Percentiles rank a stretch among this genome's conserved stretches.
phyloP scores from a whole-genome alignment of 53 echinoderm and acorn worm genomes.

The Echinometra lucunter region DNA sequence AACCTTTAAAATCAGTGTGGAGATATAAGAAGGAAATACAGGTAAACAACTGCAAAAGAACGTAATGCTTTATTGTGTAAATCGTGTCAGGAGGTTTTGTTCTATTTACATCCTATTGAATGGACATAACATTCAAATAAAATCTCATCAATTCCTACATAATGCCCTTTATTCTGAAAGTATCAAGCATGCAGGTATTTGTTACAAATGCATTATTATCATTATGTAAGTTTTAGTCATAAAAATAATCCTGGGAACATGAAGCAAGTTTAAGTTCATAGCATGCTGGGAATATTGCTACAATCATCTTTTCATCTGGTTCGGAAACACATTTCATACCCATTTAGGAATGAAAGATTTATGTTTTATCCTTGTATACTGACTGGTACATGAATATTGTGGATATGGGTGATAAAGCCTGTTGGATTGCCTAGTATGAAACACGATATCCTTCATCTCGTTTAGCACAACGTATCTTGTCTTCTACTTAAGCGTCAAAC shows the following conservation, averaged over 20 bases:
- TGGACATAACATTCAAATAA: too few relatives aligned
- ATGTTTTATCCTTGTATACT: background rate
- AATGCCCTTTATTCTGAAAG: background rate
- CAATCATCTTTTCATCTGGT: background rate
- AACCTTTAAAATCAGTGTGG: too few relatives aligned
- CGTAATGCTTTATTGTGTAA: too few relatives aligned
- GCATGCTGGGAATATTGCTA: background rate
- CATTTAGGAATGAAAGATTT: background rate
- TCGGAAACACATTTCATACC: background rate
- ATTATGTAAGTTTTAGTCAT: too few relatives aligned
- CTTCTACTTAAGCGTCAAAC: conserved; percentile 5
- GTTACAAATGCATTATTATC: too few relatives aligned
- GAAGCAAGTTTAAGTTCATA: background rate
- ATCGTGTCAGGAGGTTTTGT: too few relatives aligned
- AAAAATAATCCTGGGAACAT: too few relatives aligned
- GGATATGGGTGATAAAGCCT: background rate
- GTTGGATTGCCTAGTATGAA: background rate
- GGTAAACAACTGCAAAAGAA: too few relatives aligned
- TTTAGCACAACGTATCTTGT: conserved; percentile 3
- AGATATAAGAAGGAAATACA: too few relatives aligned
- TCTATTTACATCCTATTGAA: too few relatives aligned
- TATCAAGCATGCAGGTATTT: too few relatives aligned
- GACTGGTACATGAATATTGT: background rate
- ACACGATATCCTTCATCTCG: background rate
- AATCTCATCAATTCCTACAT: background rate